phyloP scores from a whole-genome alignment of 2,113 vertebrate genomes.

The Corythoichthys intestinalis region DNA sequence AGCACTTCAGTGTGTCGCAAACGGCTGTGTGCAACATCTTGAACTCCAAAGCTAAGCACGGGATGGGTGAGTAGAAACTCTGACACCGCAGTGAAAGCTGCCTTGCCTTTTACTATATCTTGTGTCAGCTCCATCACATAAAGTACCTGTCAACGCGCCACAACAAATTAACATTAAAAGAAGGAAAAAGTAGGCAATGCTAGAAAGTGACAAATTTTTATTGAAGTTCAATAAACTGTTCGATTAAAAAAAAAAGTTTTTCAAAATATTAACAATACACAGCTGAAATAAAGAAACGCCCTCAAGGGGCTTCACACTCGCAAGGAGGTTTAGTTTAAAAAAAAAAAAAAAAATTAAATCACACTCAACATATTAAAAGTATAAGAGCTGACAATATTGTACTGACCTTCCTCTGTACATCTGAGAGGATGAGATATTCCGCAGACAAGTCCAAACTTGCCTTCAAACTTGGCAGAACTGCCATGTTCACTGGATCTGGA shows the following conservation, averaged over 20 bases:
- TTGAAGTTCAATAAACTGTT: not conserved
- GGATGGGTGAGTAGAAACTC: constrained; percentile 98
- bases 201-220: not conserved
- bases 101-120: constrained; percentile 89
- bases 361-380: not conserved
- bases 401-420: constrained; percentile 92
- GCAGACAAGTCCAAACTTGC: constrained; percentile 91
- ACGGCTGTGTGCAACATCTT: constrained; percentile 83
- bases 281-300: no score
- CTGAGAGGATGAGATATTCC: constrained; percentile 91
- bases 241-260: no score
- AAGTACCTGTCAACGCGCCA: constrained; percentile 76
- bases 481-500: constrained; percentile 87
- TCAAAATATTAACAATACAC: no score
- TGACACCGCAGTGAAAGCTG: constrained; percentile 91
- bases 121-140: constrained; percentile 96
- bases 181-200: no score
- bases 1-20: constrained; percentile 89
- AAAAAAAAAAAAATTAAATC: not conserved
- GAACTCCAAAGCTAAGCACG: constrained; percentile 93
- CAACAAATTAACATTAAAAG: not conserved
- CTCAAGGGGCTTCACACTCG: no score
- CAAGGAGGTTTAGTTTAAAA: no score
- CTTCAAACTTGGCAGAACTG: constrained; percentile 85
- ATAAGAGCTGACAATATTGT: not conserved